Evolutionary conservation across 2,888 invertebrate genomes (phyloP).

Genomic region (Sialis fuliginosa): DNA sequence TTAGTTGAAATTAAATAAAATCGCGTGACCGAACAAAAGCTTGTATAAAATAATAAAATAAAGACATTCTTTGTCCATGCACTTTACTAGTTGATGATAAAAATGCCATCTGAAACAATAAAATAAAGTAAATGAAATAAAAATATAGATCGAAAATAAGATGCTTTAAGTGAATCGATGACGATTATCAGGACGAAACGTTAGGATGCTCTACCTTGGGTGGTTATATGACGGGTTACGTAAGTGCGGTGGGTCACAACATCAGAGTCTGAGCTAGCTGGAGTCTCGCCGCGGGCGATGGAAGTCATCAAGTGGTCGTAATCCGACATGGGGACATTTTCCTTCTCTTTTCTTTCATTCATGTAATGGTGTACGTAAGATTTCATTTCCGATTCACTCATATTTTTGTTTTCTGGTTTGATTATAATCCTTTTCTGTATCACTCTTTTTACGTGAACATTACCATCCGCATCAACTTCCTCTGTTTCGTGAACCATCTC

Average conservation of each 20-base stretch:
- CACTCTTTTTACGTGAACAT: constrained; percentile 30
- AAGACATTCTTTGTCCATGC: no score
- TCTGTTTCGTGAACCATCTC: constrained; percentile 31
- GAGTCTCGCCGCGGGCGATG: background rate
- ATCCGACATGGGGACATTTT: constrained; percentile 5
- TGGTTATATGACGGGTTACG: constrained; percentile 6
- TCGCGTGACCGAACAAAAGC: no score
- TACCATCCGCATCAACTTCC: constrained; percentile 31
- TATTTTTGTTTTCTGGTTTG: constrained; percentile 14
- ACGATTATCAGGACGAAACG: no score
- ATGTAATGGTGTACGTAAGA: constrained; percentile 17
- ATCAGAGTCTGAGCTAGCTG: background rate
- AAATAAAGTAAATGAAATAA: constrained; percentile 1
- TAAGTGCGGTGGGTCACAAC: constrained; percentile 5
- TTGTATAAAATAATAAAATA: no score
- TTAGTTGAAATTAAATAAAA: no score
- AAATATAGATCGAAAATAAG: no score
- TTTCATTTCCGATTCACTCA: constrained; percentile 16
- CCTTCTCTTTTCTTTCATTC: constrained; percentile 8
- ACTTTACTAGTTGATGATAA: background rate
- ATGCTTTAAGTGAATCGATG: no score
- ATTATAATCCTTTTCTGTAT: constrained; percentile 29
- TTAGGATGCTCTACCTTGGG: constrained; percentile 4
- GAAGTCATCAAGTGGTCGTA: constrained; percentile 4
- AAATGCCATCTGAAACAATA: background rate